Base-by-base conservation (phyloP, 2,888 invertebrate species). In the Tupiocoris notatus region DNA sequence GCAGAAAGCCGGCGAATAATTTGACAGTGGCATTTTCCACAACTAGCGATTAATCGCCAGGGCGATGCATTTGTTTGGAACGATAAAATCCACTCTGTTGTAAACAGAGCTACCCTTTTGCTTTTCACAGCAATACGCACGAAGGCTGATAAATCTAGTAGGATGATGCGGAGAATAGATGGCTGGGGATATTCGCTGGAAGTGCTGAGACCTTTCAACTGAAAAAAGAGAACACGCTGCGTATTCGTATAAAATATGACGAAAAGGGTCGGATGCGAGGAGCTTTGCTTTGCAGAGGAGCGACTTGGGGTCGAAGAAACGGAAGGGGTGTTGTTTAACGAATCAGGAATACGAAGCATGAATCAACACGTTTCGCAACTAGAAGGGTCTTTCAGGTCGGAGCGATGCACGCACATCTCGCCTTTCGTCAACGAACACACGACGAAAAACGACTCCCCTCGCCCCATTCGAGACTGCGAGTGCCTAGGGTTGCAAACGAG, bases 321-420 rank as follows among this genome's bases (percentile, higher is more conserved):
- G 39, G 3, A 12, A 39, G 39, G 39, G 39, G 3, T 39, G 39
- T 39, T 39, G 39, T 39, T 70, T 70, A 58, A 70, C 70, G 61
- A 70, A 70, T 70, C 70, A 59, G 70, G 70, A 70, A 24, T 39
- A 39, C 70, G 70, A 23, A 59, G 61, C 70, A 70, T 70, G 70
- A 70, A 70, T 59, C 61, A 70, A 70, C 70, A 70, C 70, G 70
- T 70, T 70, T 70, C 59, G 25, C 59, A 70, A 39, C 6, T 12
- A 39, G 39, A 7, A 12, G 12, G 39, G 39, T 3, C 12, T 12
- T 39, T 39, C 39, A 39, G 39, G 39, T 39, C 12, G 39, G 39
- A 39, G 12, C 12, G 39, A 7, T 7, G 39, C 39, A 39, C 39
- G 3, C 39, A 39, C 12, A 39, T n/a, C n/a, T n/a, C n/a, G n/a